Evolutionary conservation across 1,140 invertebrate genomes (phyloP).

Genomic region (Drosophila aff.): DNA sequence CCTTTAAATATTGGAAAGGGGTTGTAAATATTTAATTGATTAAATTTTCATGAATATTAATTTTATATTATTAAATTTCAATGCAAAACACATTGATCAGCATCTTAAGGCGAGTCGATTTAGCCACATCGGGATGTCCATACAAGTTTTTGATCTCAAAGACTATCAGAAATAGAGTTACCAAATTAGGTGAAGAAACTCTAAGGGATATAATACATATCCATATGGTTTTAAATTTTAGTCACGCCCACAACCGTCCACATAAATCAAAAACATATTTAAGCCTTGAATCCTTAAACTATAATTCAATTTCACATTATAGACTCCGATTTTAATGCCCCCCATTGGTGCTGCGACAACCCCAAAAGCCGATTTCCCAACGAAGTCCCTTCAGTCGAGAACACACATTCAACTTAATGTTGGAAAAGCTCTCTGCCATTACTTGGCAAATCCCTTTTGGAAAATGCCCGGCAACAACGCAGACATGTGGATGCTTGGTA

Average conservation of each 20-base stretch:
- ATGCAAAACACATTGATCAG: not conserved
- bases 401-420: constrained; percentile 38
- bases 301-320: not conserved
- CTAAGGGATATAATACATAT: too few relatives aligned
- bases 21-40: not conserved
- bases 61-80: too few relatives aligned
- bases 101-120: not conserved
- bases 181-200: not conserved
- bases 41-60: not conserved
- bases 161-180: not conserved
- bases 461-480: constrained; percentile 7
- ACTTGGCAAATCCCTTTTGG: constrained; percentile 31
- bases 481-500: constrained; percentile 29
- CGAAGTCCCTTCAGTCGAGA: not conserved
- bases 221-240: too few relatives aligned
- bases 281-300: too few relatives aligned
- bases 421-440: constrained; percentile 39
- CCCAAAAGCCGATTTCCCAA: not conserved
- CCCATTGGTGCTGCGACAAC: not conserved
- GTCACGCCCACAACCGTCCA: too few relatives aligned
- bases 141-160: not conserved
- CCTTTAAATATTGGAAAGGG: not conserved
- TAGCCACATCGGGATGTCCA: not conserved
- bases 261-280: not conserved
- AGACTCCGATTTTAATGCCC: not conserved